A percentile compares a stretch with the other conserved stretches of the same genome.
These are phyloP conservation scores for Lithobius niger DNA, from an alignment of 1,140 invertebrate genomes.

Conservation along the genomic window DNA sequence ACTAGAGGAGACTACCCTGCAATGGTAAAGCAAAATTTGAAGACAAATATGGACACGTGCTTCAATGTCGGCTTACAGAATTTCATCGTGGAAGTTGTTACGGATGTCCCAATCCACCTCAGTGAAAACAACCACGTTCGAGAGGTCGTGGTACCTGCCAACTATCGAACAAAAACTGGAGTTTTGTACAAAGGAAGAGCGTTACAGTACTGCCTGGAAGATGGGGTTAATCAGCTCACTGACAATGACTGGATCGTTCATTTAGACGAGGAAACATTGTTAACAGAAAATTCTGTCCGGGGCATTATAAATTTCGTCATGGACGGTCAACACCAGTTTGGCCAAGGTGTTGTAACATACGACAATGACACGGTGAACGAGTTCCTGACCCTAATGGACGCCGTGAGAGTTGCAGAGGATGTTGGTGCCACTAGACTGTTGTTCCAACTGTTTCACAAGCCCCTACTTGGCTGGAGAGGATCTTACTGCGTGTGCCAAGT, in stretches of 20 bases:
- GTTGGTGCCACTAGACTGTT: conserved; percentile 94
- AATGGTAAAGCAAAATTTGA: conserved; percentile 76
- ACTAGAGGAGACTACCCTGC: conserved; percentile 90
- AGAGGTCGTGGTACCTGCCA: conserved; percentile 72
- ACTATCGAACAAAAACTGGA: conserved; percentile 74
- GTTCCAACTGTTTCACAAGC: conserved; percentile 85
- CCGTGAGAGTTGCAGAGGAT: conserved; percentile 90
- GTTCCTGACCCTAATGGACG: conserved; percentile 91
- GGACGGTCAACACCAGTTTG: conserved; percentile 89
- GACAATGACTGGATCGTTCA: conserved; percentile 96
- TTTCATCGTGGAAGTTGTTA: conserved; percentile 94
- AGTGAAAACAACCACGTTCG: conserved; percentile 52
- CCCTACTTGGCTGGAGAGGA: conserved; percentile 94
- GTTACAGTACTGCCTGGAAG: conserved; percentile 89
- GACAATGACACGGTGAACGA: conserved; percentile 90
- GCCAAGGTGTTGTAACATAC: conserved; percentile 95
- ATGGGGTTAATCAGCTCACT: conserved; percentile 67
- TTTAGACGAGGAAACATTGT: conserved; percentile 92
- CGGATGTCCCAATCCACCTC: conserved; percentile 58
- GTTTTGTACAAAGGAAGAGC: conserved; percentile 91
- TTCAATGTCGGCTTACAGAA: conserved; percentile 82
- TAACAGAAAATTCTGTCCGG: conserved; percentile 75
- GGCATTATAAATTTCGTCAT: conserved; percentile 92
- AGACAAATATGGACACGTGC: conserved; percentile 77
- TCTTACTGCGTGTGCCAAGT: no score